A percentile compares a stretch with the other conserved stretches of the same genome.
phyloP scores from a whole-genome alignment of 2,113 vertebrate species.

The Strix aluco region DNA sequence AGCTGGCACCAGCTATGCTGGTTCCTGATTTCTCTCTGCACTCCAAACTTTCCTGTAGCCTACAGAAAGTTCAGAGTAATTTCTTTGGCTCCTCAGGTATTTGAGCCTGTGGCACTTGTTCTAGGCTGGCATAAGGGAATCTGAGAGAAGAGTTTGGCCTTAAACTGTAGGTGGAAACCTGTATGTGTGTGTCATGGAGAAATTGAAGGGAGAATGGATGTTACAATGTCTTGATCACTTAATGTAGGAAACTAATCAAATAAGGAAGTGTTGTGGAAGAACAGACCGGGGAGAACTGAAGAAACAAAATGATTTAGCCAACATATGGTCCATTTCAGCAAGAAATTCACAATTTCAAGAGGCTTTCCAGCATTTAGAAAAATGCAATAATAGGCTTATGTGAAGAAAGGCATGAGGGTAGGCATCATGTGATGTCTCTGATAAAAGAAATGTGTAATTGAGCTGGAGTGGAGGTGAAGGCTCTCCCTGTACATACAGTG shows the following conservation, averaged over 20 bases:
- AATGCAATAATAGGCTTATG: slow-evolving; percentile 37
- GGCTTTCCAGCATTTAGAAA: slow-evolving; percentile 49
- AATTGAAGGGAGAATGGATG: not conserved
- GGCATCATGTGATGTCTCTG: not conserved
- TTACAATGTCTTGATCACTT: not conserved
- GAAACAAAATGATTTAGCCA: not conserved
- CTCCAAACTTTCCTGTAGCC: not conserved
- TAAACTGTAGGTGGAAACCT: not conserved
- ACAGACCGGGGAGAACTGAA: not conserved
- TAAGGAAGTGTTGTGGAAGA: not conserved
- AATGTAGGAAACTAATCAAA: not conserved
- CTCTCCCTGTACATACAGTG: not conserved
- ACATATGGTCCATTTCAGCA: not conserved
- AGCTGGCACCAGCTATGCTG: not conserved
- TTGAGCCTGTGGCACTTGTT: not conserved
- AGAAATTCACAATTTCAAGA: slow-evolving; percentile 18
- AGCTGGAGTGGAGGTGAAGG: not conserved
- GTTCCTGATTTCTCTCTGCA: not conserved
- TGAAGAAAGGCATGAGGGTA: not conserved
- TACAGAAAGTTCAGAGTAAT: not conserved
- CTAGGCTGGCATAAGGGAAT: not conserved
- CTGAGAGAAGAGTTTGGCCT: not conserved
- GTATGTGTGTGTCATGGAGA: not conserved
- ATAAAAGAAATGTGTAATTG: slow-evolving; percentile 53
- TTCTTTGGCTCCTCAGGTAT: not conserved